Percentiles rank a stretch among this genome's conserved stretches.
Conservation (phyloP, 53 echinoderm and acorn worm species). For the Zoroaster sp. region DNA sequence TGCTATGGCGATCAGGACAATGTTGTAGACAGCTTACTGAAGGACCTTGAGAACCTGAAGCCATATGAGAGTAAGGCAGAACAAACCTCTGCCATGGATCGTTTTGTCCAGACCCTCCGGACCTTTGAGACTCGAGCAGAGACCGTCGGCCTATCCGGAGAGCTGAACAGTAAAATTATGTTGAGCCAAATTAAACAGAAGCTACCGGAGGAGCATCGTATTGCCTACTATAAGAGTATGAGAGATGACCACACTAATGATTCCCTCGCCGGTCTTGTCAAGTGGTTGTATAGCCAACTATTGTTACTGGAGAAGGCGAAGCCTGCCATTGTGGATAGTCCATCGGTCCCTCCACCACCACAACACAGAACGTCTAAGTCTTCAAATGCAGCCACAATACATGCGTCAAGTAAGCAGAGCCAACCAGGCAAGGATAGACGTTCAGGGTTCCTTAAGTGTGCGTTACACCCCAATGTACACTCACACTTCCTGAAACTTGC, state of each 20-base stretch:
- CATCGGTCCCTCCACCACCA: background rate
- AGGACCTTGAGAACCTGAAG: slow-evolving; percentile 67
- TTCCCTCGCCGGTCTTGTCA: slow-evolving; percentile 77
- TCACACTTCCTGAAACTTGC: slow-evolving; percentile 67
- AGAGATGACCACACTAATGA: slow-evolving; percentile 68
- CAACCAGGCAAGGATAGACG: background rate
- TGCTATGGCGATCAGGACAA: slow-evolving; percentile 68
- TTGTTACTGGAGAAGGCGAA: slow-evolving; percentile 70
- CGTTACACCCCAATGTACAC: slow-evolving; percentile 34
- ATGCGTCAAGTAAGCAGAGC: background rate
- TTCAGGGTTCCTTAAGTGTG: slow-evolving; percentile 8
- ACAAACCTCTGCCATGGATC: slow-evolving; percentile 61
- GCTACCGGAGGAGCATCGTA: slow-evolving; percentile 84
- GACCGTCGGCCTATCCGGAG: slow-evolving; percentile 71
- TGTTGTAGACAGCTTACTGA: slow-evolving; percentile 73
- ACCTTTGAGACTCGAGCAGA: slow-evolving; percentile 74
- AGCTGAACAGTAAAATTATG: slow-evolving; percentile 86
- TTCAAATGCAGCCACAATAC: slow-evolving; percentile 62
- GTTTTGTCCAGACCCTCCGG: slow-evolving; percentile 75
- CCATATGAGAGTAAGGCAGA: slow-evolving; percentile 70
- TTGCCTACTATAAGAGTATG: slow-evolving; percentile 78
- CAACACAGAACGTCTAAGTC: background rate
- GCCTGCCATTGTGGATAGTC: background rate
- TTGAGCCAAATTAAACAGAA: slow-evolving; percentile 74
- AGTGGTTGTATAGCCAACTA: slow-evolving; percentile 76